A percentile compares a stretch with the other conserved stretches of the same genome.
These are phyloP conservation scores for Anser brachyrhynchus DNA, from an alignment of 2,113 vertebrate genomes.

Conservation along the genomic window DNA sequence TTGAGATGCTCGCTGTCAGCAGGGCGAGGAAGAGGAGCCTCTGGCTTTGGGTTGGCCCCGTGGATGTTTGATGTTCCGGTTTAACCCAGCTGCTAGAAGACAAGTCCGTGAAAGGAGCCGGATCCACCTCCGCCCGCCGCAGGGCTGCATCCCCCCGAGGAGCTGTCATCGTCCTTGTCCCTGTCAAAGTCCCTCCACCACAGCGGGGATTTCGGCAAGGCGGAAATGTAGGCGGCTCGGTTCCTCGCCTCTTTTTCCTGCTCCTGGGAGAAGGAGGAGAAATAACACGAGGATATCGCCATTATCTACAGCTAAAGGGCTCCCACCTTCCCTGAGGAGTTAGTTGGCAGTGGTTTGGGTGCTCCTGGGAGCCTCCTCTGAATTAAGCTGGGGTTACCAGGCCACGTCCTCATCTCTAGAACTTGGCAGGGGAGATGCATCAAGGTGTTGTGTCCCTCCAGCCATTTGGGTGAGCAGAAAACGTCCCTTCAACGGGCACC, in stretches of 20 bases:
- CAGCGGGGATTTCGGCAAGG: constrained; percentile 73
- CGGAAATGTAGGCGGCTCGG: constrained; percentile 76
- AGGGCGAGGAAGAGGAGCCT: background rate
- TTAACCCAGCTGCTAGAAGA: constrained; percentile 67
- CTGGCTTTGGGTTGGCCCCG: background rate
- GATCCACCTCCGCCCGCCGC: constrained; percentile 61
- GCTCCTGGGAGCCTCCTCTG: background rate
- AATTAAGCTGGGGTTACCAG: background rate
- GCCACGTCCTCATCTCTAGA: background rate
- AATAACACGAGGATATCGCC: background rate
- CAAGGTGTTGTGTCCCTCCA: background rate
- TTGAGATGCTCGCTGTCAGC: background rate
- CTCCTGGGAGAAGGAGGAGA: constrained; percentile 66
- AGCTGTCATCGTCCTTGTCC: constrained; percentile 78
- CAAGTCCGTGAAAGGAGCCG: constrained; percentile 76
- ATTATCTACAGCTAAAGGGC: background rate
- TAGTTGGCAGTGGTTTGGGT: background rate
- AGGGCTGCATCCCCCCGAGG: constrained; percentile 74
- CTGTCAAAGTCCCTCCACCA: constrained; percentile 82
- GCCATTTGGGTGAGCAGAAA: background rate
- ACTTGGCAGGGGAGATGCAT: background rate
- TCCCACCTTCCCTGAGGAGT: background rate
- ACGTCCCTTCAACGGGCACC: background rate
- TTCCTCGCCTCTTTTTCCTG: constrained; percentile 83
- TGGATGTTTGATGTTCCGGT: background rate